A percentile compares a stretch with the other conserved stretches of the same genome.
Conservation (phyloP, 2,888 invertebrate species). For the Cancer borealis region DNA sequence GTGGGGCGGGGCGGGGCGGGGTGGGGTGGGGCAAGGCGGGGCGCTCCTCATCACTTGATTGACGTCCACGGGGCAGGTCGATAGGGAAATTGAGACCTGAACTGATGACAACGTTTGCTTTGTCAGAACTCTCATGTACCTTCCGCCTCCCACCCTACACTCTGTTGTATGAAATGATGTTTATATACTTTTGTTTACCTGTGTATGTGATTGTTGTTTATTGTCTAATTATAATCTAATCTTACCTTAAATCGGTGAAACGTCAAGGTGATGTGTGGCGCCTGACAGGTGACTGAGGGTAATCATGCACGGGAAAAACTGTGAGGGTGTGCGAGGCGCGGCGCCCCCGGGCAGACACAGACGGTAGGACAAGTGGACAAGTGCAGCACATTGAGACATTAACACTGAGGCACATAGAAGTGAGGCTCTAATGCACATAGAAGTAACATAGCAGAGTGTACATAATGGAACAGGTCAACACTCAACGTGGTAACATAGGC, state of each 20-base stretch:
- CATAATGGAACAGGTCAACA: not conserved
- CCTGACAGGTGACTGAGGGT: not conserved
- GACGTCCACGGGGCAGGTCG: not conserved
- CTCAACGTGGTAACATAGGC: not conserved
- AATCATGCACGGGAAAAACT: not conserved
- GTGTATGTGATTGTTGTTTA: not conserved
- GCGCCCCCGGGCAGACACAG: not conserved
- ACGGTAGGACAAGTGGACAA: conserved; percentile 9
- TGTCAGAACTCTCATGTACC: not conserved
- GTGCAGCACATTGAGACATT: conserved; percentile 4
- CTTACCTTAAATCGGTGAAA: not conserved
- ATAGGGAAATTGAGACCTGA: not conserved
- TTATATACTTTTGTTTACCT: not conserved
- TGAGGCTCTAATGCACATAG: not conserved
- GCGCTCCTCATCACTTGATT: not conserved
- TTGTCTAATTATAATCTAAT: not conserved
- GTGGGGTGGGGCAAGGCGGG: not conserved
- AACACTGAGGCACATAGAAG: not conserved
- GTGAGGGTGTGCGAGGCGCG: conserved; percentile 31
- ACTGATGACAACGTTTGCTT: not conserved
- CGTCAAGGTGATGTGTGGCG: not conserved
- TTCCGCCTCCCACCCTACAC: not conserved
- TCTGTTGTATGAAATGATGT: not conserved
- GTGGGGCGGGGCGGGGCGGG: not conserved
- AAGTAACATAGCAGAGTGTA: not conserved